Evolutionary conservation across 2,113 vertebrate species (phyloP).

Genomic region (Athene cunicularia): DNA sequence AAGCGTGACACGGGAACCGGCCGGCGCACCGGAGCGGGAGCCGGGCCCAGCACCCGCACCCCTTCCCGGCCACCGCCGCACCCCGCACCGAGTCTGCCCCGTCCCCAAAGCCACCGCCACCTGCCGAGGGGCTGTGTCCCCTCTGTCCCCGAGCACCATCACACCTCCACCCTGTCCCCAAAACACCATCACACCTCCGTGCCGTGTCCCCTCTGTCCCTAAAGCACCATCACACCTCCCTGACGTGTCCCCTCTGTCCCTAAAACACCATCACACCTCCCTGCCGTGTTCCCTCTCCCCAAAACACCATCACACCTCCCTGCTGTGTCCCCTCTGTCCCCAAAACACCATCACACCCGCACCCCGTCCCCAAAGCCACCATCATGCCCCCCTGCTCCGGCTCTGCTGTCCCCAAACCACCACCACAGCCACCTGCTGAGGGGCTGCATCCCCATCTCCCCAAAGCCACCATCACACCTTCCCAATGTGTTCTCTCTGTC

Average conservation of each 20-base stretch:
- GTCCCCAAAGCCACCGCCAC: neutral
- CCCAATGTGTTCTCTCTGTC: neutral
- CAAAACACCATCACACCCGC: neutral
- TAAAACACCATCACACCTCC: no score
- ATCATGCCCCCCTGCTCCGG: rapidly evolving
- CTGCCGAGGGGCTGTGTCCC: no score
- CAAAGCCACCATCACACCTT: neutral
- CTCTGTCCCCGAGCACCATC: no score
- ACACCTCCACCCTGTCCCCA: no score
- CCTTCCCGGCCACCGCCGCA: neutral
- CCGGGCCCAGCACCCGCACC: neutral
- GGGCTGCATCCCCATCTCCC: neutral
- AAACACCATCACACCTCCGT: no score
- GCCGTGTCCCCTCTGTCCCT: no score
- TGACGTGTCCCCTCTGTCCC: no score
- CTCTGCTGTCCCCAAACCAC: neutral
- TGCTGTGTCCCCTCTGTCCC: neutral
- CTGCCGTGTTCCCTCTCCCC: no score
- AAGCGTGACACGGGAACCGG: neutral
- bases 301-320: no score
- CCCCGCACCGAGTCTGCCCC: no score
- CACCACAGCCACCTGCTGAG: rapidly evolving
- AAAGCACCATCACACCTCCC: no score
- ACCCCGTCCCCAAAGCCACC: neutral
- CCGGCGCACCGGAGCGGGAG: neutral